Conservation (phyloP, 2,888 invertebrate genomes). For the Epinotia bilunana region DNA sequence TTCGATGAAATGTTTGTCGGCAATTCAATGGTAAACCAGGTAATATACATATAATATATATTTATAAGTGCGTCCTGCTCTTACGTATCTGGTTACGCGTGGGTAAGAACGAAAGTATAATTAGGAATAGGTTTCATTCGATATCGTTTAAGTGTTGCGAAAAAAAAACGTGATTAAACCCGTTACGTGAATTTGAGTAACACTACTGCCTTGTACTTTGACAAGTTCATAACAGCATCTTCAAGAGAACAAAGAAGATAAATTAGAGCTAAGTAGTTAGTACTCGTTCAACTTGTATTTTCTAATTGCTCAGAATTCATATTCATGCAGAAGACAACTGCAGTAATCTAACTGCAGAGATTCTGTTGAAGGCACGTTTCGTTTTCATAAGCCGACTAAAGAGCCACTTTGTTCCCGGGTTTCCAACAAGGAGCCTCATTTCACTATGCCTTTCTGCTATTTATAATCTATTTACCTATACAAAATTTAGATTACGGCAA, state of each 20-base stretch:
- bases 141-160: no score
- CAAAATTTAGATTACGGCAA: no score
- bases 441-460: background rate
- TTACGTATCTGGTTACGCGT: no score
- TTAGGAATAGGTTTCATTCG: no score
- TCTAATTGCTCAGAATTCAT: background rate
- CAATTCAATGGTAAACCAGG: no score
- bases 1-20: no score
- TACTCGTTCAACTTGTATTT: background rate
- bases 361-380: slow-evolving; percentile 36
- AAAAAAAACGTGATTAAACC: no score
- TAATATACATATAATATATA: no score
- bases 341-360: slow-evolving; percentile 14
- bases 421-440: slow-evolving; percentile 7
- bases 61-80: no score
- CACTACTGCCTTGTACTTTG: background rate
- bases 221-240: background rate
- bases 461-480: no score
- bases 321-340: background rate
- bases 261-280: background rate
- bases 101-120: no score
- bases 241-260: background rate
- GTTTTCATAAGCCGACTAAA: slow-evolving; percentile 25
- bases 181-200: no score
- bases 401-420: slow-evolving; percentile 20